Evolutionary conservation across 1,140 invertebrate genomes (phyloP), one percentile per base, ranked within the genome.

Genomic region (Bacillus rossius): DNA sequence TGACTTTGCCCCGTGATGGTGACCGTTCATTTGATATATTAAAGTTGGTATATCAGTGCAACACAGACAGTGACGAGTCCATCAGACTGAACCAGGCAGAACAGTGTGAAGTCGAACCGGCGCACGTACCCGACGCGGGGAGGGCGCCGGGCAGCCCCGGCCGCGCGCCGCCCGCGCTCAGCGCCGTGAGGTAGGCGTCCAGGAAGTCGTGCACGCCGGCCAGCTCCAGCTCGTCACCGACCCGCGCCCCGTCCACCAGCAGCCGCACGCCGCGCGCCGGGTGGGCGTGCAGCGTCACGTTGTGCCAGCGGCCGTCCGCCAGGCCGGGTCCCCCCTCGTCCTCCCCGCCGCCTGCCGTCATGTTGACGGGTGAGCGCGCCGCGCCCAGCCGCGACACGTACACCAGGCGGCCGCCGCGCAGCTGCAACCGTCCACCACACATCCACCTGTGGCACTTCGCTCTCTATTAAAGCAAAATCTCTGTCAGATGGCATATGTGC

Each of bases 141-240:
- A 25, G 13, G 25, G 3, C 47, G 8, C n/a, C 13, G 8, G 17
- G 10, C 47, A 20, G 14, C 25, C 17, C n/a, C 47, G 2, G 51
- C 61, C 79, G 77, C 0, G 82, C 79, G 16, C 90, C 91, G 22
- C 92, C 93, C 43, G 95, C 68, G 0, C 83, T 85, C 1, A 96
- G 67, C 3, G 82, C 78, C 0, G 90, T 90, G 8, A 96, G 73
- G 68, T 94, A 94, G 1, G 92, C 91, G 74, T 95, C 93, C 8
- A 95, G 76, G 70, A 95, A 94, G 68, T 96, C 91, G 68, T 96
- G 93, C 1, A 93, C 87, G 10, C 89, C 87, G 13, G 83, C 84
- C 1, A 85, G 79, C 67, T 94, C 91, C 2, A 95, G 75, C 67
- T 93, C 91, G 64, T 94, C 91, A 0, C 90, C 91, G 1, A 87